A percentile compares a stretch with the other conserved stretches of the same genome.
Evolutionary conservation across 2,797 vertebrate genomes (phyloP).

Genomic region (Octomys mimax): DNA sequence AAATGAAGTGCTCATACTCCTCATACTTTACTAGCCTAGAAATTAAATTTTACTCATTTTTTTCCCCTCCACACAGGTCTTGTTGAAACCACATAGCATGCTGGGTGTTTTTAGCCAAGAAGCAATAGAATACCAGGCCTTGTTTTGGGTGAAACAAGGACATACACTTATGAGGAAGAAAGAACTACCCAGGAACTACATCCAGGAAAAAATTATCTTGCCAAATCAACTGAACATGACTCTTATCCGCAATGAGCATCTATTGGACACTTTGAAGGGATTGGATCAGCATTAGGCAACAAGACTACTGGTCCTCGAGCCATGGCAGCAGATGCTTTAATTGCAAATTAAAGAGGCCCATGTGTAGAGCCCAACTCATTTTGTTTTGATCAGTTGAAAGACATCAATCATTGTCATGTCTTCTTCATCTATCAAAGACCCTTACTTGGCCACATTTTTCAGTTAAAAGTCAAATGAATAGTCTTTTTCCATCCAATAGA

Average conservation of each 20-base stretch:
- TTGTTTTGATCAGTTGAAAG: conserved; percentile 36
- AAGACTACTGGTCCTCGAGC: conserved; percentile 36
- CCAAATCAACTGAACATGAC: conserved; percentile 52
- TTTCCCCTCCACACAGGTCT: conserved; percentile 37
- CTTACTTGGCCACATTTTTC: not conserved
- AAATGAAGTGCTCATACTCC: not conserved
- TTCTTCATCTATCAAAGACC: not conserved
- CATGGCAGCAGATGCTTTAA: conserved; percentile 28
- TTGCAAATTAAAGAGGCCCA: conserved; percentile 13
- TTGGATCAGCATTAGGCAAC: conserved; percentile 27
- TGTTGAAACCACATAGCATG: conserved; percentile 54
- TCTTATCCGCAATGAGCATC: conserved; percentile 60
- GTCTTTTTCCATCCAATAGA: not conserved
- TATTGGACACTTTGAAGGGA: conserved; percentile 29
- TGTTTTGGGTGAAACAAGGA: conserved; percentile 69
- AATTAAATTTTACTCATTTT: conserved; percentile 49
- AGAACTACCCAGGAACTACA: not conserved
- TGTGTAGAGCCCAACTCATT: not conserved
- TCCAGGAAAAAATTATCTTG: conserved; percentile 8
- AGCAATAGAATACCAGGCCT: not conserved
- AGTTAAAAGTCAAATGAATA: conserved; percentile 43
- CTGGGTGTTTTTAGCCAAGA: conserved; percentile 28
- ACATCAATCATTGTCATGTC: conserved; percentile 7
- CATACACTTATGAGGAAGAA: conserved; percentile 41
- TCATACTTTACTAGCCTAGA: conserved; percentile 24